phyloP scores from a whole-genome alignment of 2,113 vertebrate genomes.

The Holacanthus passer region DNA sequence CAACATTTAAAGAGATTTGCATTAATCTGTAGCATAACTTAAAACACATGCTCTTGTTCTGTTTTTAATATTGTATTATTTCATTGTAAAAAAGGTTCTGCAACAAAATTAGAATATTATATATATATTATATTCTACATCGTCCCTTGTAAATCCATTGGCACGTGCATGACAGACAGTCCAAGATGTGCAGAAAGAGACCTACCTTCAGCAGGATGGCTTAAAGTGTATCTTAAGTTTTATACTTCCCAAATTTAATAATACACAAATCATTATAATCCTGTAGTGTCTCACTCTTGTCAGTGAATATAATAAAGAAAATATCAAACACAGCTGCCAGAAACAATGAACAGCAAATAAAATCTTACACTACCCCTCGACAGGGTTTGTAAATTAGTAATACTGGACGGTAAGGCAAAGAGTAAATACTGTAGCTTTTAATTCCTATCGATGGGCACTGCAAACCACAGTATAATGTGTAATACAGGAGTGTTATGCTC shows the following conservation, averaged over 20 bases:
- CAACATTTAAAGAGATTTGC: constrained; percentile 26
- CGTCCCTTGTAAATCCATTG: constrained; percentile 68
- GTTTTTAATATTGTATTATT: constrained; percentile 29
- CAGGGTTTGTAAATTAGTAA: constrained; percentile 35
- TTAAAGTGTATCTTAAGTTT: constrained; percentile 5
- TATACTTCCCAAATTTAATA: constrained; percentile 23
- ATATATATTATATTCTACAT: constrained; percentile 40
- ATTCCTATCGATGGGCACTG: neutral
- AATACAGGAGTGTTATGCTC: constrained; percentile 19
- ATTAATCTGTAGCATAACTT: constrained; percentile 46
- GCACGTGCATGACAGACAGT: constrained; percentile 58
- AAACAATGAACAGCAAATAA: constrained; percentile 34
- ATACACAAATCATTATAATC: constrained; percentile 3
- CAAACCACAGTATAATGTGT: constrained; percentile 29
- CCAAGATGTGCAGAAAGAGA: constrained; percentile 35
- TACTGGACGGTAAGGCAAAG: constrained; percentile 60
- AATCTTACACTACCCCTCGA: constrained; percentile 10
- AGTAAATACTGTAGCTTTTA: constrained; percentile 35
- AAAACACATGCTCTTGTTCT: constrained; percentile 35
- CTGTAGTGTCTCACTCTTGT: constrained; percentile 31
- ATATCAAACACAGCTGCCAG: constrained; percentile 67
- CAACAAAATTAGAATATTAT: constrained; percentile 51
- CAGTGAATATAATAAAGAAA: constrained; percentile 36
- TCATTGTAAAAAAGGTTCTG: constrained; percentile 47
- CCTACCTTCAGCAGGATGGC: constrained; percentile 21